A percentile compares a stretch with the other conserved stretches of the same genome.
Conservation (phyloP, 2,113 vertebrate species). For the Mesembrinibis cayennensis region DNA sequence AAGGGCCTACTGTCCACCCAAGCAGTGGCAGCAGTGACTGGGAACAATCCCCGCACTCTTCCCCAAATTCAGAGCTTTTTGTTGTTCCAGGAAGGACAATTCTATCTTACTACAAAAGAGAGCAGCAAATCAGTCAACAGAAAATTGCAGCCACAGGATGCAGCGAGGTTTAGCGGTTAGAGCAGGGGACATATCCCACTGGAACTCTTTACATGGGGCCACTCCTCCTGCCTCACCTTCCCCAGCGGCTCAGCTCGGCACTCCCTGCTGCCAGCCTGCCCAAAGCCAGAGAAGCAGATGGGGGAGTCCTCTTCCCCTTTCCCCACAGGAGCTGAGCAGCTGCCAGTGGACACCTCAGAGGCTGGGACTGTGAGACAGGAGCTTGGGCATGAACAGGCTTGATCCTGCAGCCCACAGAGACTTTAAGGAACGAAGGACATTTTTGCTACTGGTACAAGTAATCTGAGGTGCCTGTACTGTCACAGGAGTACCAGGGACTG, state of each 20-base stretch:
- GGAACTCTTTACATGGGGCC: not conserved
- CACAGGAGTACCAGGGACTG: not conserved
- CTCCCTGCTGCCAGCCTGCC: not conserved
- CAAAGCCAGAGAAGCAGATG: not conserved
- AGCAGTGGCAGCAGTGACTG: not conserved
- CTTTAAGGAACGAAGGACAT: not conserved
- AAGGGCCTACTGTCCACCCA: not conserved
- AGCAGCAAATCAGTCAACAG: not conserved
- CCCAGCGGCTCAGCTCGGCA: not conserved
- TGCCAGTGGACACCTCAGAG: not conserved
- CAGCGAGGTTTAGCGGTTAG: not conserved
- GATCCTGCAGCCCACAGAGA: not conserved
- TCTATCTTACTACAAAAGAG: not conserved
- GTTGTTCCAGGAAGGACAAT: not conserved
- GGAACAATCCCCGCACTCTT: not conserved
- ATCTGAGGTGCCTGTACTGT: not conserved
- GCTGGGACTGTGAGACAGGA: not conserved
- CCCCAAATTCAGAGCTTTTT: not conserved
- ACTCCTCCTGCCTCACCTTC: not conserved
- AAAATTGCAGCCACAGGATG: not conserved
- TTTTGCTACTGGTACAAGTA: not conserved
- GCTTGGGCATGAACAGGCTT: not conserved
- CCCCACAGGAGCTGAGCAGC: not conserved
- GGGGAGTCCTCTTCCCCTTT: not conserved
- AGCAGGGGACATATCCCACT: not conserved